These are phyloP conservation scores for Ophiothrix spiculata DNA, from an alignment of 35 echinoderm and acorn worm species.

Conservation along the genomic window DNA sequence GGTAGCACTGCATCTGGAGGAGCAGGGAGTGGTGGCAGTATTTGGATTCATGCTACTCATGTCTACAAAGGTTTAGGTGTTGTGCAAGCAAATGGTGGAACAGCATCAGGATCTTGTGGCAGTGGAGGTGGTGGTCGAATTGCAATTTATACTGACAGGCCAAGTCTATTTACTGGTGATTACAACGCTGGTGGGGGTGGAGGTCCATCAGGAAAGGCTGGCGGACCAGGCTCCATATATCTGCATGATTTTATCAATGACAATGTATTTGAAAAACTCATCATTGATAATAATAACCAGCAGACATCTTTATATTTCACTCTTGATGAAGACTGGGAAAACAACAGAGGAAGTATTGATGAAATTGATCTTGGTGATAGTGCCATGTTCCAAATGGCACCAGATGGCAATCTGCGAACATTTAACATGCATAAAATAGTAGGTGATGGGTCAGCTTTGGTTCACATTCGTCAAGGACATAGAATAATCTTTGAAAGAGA, in stretches of 20 bases:
- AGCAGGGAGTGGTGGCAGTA: slow-evolving; percentile 77
- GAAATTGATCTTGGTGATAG: slow-evolving; percentile 69
- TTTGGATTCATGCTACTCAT: slow-evolving; percentile 40
- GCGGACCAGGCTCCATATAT: slow-evolving; percentile 83
- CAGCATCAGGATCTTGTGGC: slow-evolving; percentile 33
- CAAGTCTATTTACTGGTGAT: slow-evolving; percentile 39
- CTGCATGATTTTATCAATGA: slow-evolving; percentile 25
- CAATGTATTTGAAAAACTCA: slow-evolving; percentile 44
- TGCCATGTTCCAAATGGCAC: slow-evolving; percentile 59
- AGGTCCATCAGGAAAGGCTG: slow-evolving; percentile 24
- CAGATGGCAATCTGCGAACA: slow-evolving; percentile 13
- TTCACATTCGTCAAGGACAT: slow-evolving; percentile 71
- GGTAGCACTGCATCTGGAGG: slow-evolving; percentile 18
- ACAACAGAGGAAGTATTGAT: slow-evolving; percentile 47
- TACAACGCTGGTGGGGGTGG: slow-evolving; percentile 50
- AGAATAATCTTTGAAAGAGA: slow-evolving; percentile 63
- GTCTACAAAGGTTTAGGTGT: slow-evolving; percentile 43
- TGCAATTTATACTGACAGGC: slow-evolving; percentile 39
- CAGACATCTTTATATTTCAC: slow-evolving; percentile 71
- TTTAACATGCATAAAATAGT: slow-evolving; percentile 64
- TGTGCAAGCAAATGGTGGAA: slow-evolving; percentile 59
- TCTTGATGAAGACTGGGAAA: slow-evolving; percentile 59
- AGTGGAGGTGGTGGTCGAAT: slow-evolving; percentile 88
- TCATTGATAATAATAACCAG: slow-evolving; percentile 77
- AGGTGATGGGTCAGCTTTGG: slow-evolving; percentile 73